Conservation (phyloP, 2,797 vertebrate species). For the Helarctos malayanus region DNA sequence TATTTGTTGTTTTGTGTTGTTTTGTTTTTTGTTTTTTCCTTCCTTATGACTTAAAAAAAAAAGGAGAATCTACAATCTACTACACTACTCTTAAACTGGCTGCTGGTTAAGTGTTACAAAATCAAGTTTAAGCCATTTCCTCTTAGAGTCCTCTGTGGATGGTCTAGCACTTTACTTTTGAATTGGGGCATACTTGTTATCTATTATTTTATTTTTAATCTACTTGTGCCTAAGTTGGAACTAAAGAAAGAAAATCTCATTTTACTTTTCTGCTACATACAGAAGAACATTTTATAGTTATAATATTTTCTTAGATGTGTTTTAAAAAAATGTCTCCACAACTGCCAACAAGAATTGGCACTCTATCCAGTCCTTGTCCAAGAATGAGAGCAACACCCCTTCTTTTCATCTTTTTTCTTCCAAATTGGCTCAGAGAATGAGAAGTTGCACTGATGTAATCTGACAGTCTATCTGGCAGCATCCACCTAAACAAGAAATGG, state of each 20-base stretch:
- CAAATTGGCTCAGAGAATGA: neutral
- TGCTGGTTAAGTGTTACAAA: slow-evolving; percentile 5
- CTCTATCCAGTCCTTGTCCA: neutral
- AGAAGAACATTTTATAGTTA: neutral
- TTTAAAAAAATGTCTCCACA: slow-evolving; percentile 10
- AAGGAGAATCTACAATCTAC: neutral
- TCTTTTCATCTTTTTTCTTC: slow-evolving; percentile 16
- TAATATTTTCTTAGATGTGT: neutral
- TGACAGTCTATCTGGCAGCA: slow-evolving; percentile 1
- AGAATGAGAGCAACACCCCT: neutral
- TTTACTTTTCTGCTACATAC: neutral
- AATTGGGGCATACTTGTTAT: neutral
- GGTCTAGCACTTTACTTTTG: neutral
- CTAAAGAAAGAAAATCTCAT: neutral
- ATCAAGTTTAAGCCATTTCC: neutral
- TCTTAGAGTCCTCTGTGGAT: neutral
- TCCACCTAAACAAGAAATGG: slow-evolving; percentile 13
- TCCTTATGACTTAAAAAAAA: neutral
- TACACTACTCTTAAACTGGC: neutral
- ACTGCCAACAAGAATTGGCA: neutral
- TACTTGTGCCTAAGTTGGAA: neutral
- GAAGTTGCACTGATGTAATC: neutral
- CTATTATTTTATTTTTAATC: neutral
- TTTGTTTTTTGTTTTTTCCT: neutral
- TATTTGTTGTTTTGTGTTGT: neutral